These are phyloP conservation scores for Anguilla pacifica DNA, from an alignment of 2,797 vertebrate genomes.

Conservation along the genomic window DNA sequence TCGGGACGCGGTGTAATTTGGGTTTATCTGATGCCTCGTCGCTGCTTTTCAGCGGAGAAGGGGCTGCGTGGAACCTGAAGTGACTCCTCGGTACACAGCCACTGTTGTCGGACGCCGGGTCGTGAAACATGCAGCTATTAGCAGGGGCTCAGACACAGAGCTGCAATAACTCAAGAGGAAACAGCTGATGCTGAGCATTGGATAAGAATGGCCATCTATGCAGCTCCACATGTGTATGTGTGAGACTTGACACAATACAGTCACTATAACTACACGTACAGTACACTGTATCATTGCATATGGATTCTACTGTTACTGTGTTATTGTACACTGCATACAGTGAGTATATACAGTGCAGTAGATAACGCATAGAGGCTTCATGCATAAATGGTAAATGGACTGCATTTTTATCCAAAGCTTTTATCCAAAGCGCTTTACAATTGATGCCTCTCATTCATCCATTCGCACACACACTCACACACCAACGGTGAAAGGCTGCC, in stretches of 20 bases:
- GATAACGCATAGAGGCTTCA: neutral
- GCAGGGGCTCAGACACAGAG: neutral
- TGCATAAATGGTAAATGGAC: neutral
- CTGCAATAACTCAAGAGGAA: neutral
- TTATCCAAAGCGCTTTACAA: too few relatives aligned
- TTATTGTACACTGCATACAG: slow-evolving; percentile 16
- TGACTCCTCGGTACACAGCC: neutral
- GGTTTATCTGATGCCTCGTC: slow-evolving; percentile 35
- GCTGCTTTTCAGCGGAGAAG: neutral
- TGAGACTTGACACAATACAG: neutral
- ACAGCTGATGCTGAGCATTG: neutral
- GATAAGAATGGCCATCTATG: neutral
- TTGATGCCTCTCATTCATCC: too few relatives aligned
- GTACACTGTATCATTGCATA: neutral
- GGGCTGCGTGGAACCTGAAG: neutral
- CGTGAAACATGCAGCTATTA: neutral
- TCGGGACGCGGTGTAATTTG: slow-evolving; percentile 27
- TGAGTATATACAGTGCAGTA: neutral
- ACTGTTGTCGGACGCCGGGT: neutral
- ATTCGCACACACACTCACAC: too few relatives aligned
- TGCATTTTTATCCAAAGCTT: too few relatives aligned
- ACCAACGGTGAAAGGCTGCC: too few relatives aligned
- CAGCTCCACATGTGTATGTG: neutral
- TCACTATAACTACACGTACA: neutral
- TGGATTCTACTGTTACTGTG: neutral